These are phyloP conservation scores for Tortrix viridana DNA, from an alignment of 2,888 invertebrate genomes.

Conservation along the genomic window DNA sequence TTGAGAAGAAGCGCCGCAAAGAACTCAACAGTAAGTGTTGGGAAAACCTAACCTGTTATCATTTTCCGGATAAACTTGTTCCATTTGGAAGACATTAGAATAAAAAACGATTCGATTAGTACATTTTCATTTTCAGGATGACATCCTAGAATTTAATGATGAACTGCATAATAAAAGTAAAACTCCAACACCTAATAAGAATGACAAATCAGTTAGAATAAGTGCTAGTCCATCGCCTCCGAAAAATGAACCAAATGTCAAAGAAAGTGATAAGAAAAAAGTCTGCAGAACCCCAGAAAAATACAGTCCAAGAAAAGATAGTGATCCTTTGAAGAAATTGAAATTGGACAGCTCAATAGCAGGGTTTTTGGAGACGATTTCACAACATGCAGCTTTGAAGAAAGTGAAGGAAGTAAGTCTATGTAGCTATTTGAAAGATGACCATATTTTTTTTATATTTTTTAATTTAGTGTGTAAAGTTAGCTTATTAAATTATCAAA, in stretches of 20 bases:
- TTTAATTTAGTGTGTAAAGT: no score
- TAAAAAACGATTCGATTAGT: no score
- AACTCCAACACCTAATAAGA: slow-evolving; percentile 46
- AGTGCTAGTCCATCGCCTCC: slow-evolving; percentile 55
- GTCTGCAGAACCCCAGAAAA: slow-evolving; percentile 54
- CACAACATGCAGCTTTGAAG: slow-evolving; percentile 53
- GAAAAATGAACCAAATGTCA: slow-evolving; percentile 41
- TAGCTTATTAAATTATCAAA: no score
- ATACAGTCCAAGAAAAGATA: slow-evolving; percentile 47
- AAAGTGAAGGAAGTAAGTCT: slow-evolving; percentile 51
- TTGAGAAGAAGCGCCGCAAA: no score
- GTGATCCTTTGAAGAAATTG: slow-evolving; percentile 58
- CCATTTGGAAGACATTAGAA: no score
- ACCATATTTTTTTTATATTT: no score
- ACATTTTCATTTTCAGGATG: slow-evolving; percentile 51
- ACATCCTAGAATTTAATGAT: slow-evolving; percentile 48
- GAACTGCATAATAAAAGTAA: slow-evolving; percentile 44
- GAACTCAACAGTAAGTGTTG: no score
- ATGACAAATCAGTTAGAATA: slow-evolving; percentile 52
- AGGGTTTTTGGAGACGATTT: slow-evolving; percentile 53
- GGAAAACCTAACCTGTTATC: no score
- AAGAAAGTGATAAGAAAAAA: slow-evolving; percentile 43
- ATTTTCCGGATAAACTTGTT: no score
- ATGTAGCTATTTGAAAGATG: no score
- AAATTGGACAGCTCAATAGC: slow-evolving; percentile 58